phyloP scores from a whole-genome alignment of 2,888 invertebrate genomes.

The Silvanus unidentatus region DNA sequence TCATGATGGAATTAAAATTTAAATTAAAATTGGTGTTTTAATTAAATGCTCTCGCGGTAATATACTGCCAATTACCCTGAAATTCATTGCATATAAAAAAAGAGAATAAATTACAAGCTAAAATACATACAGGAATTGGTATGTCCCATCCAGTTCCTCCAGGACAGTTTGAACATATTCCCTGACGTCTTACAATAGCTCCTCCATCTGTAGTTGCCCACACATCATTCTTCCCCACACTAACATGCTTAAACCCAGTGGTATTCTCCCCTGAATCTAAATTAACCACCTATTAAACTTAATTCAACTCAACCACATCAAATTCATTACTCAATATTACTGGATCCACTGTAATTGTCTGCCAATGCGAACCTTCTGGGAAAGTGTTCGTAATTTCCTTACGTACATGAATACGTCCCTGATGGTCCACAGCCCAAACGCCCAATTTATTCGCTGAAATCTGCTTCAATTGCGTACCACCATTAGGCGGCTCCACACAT shows the following conservation, averaged over 20 bases:
- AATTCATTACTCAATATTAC: slow-evolving; percentile 48
- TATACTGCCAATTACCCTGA: slow-evolving; percentile 49
- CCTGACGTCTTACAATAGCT: slow-evolving; percentile 63
- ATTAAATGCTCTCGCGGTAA: slow-evolving; percentile 33
- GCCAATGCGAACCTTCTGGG: slow-evolving; percentile 84
- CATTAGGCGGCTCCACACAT: slow-evolving; percentile 65
- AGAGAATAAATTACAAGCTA: slow-evolving; percentile 48
- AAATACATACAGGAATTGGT: too few relatives aligned
- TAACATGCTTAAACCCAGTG: slow-evolving; percentile 63
- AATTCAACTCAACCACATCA: slow-evolving; percentile 1
- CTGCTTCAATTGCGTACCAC: slow-evolving; percentile 61
- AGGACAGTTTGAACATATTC: slow-evolving; percentile 65
- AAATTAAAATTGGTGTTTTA: too few relatives aligned
- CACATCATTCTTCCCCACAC: slow-evolving; percentile 62
- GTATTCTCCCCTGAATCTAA: slow-evolving; percentile 40
- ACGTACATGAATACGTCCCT: slow-evolving; percentile 68
- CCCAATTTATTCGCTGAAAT: slow-evolving; percentile 66
- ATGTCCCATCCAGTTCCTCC: slow-evolving; percentile 75
- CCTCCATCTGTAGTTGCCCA: slow-evolving; percentile 74
- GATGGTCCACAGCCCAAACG: slow-evolving; percentile 76
- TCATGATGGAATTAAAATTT: too few relatives aligned
- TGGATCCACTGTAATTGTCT: slow-evolving; percentile 56
- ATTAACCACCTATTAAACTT: slow-evolving; percentile 6
- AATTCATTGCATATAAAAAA: slow-evolving; percentile 20
- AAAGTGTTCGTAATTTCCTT: slow-evolving; percentile 69